Base-by-base conservation (phyloP, 1,140 invertebrate species). In the Paraescarpia echinospica region DNA sequence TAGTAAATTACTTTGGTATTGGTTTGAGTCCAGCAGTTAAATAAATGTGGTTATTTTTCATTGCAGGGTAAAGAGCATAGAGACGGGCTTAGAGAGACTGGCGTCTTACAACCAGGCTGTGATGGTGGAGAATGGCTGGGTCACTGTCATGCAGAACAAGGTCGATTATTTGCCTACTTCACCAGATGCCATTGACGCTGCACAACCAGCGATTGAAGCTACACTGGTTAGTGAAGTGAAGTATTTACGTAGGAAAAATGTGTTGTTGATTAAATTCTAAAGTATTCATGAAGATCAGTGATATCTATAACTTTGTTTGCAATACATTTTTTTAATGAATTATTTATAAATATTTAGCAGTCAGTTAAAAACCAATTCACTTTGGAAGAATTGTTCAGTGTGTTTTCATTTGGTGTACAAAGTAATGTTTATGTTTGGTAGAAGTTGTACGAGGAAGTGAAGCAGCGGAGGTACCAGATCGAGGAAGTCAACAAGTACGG, bases 401-500 rank as follows among this genome's bases (percentile, higher is more conserved):
- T 77, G 41, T 77, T 77, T 77, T 27, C 4, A 31, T 2, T 22
- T 77, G 27, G 27, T 77, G 12, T 41, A 6, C 4, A 41, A 77
- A 77, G 8, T 77, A 77, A 77, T 77, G 59, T 77, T 77, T 77
- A 27, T 77, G 22, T 91, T 59, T 91, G 18, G 93, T 96, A 99
- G 98, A 98, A 97, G 95, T 97, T 99, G 95, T 98, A 99, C 95
- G 98, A 98, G 95, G 97, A 97, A 95, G 97, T 99, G 93, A 97
- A 98, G 94, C 98, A 99, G 96, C 97, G 98, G 95, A 98, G 98
- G 94, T 97, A 98, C 94, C 98, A 98, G 95, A 98, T 99, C 95
- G 99, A 99, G 96, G 97, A 98, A 95, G 98, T 99, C 94, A 99
- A 99, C 96, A 97, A 98, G 94, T 98, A 98, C 95, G 99, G 99